Evolutionary conservation across 2,113 vertebrate genomes (phyloP), one percentile per base, ranked within the genome.

Genomic region (Aegotheles bennettii): DNA sequence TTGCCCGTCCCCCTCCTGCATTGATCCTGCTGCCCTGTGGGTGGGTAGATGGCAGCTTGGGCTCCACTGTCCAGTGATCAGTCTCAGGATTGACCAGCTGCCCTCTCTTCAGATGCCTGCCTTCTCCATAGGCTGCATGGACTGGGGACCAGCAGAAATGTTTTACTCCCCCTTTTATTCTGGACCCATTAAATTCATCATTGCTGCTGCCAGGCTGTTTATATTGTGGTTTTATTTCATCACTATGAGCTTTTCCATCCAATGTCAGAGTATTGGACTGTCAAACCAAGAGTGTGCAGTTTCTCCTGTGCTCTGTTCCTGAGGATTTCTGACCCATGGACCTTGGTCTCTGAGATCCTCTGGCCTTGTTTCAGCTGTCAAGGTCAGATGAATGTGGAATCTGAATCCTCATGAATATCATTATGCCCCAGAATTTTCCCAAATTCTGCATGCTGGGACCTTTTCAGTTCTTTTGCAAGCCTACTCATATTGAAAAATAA

Each of bases 401-500:
- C 82, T 63, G 67, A 94, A 86, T 93, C 68, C 38, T 93, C 94
- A 97, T 95, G 92, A 95, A 95, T 95, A 96, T 92, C 78, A 96
- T 96, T 95, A 94, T 78, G 24, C 36, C 54, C 24, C 43, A 94
- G 90, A 94, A 94, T 87, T 95, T 94, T 83, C 75, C 86, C 94
- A 89, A 87, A 95, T 93, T 96, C 94, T 88, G 61, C 95, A 87
- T 82, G 64, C 78, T 88, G 74, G 85, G 70, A 90, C 90, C 64
- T 92, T 94, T 94, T 87, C 89, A 92, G 67, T 65, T 87, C 88
- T 69, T 93, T 87, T 92, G 90, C 80, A 90, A 96, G 42, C 65
- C 92, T 94, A 92, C 93, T 94, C 78, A 93, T 96, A 90, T 74
- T 86, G 84, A 92, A 95, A 95, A 95, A 97, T 82, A 94, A 96